Percentiles rank a stretch among this genome's conserved stretches.
Evolutionary conservation across 2,113 vertebrate species (phyloP).

Genomic region (Lepidothrix coronata): DNA sequence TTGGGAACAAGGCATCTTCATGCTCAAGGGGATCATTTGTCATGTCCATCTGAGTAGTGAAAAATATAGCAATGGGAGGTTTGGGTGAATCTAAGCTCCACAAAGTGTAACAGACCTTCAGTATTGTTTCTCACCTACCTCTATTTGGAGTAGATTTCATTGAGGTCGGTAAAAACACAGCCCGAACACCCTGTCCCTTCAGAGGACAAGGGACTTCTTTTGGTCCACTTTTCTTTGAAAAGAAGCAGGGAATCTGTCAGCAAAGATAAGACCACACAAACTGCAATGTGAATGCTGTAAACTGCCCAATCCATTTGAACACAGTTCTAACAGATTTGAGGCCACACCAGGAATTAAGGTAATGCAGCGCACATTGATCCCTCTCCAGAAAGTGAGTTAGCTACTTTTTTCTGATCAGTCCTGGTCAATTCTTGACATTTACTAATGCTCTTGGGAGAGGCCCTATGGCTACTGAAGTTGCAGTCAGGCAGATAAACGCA

Average conservation of each 20-base stretch:
- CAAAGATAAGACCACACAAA: not conserved
- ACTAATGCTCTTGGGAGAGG: not conserved
- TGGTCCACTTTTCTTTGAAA: not conserved
- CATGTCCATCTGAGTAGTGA: not conserved
- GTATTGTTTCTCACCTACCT: not conserved
- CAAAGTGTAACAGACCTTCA: not conserved
- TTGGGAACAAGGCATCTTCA: not conserved
- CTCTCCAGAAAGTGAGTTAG: not conserved
- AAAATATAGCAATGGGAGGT: not conserved
- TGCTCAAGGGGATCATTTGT: not conserved
- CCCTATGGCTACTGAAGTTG: not conserved
- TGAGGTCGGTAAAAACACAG: not conserved
- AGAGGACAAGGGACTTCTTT: not conserved
- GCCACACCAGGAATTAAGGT: not conserved
- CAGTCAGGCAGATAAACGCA: not conserved
- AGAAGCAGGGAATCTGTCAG: not conserved
- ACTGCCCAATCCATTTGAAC: not conserved
- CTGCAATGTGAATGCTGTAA: not conserved
- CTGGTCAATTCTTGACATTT: not conserved
- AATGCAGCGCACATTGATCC: not conserved
- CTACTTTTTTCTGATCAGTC: not conserved
- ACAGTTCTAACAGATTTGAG: not conserved
- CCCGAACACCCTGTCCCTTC: not conserved
- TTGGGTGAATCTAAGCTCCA: not conserved
- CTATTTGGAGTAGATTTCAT: not conserved